Evolutionary conservation across 37 sponge, comb jelly and placozoan genomes (phyloP).

Genomic region (Bolinopsis microptera): DNA sequence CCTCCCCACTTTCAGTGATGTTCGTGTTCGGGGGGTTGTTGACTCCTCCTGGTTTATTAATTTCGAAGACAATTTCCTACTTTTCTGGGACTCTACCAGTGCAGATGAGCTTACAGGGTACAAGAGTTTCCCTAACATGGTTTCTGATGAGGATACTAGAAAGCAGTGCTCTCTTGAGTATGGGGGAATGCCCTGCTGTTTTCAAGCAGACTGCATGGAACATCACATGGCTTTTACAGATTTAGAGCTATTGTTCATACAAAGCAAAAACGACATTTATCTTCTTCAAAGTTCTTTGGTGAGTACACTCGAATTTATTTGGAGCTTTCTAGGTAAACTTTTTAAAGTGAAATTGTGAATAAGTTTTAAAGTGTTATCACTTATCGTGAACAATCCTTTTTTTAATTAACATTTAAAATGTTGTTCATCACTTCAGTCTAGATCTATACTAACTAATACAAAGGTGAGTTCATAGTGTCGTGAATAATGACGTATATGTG

Average conservation of each 20-base stretch:
- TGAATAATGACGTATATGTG: too few relatives aligned
- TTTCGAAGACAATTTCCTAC: conserved; percentile 24
- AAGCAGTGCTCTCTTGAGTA: background rate
- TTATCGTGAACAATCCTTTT: too few relatives aligned
- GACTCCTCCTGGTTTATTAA: conserved; percentile 79
- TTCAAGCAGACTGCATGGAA: background rate
- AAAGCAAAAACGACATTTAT: conserved; percentile 40
- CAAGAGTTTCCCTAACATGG: background rate
- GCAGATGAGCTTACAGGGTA: background rate
- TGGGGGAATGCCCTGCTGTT: background rate
- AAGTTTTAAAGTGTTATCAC: too few relatives aligned
- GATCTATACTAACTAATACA: too few relatives aligned
- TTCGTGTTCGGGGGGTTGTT: conserved; percentile 61
- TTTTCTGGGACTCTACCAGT: background rate
- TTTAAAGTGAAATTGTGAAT: too few relatives aligned
- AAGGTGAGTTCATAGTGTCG: too few relatives aligned
- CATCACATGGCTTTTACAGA: background rate
- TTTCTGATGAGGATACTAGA: background rate
- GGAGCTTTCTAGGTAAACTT: too few relatives aligned
- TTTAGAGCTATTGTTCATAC: background rate
- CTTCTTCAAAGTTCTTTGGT: background rate
- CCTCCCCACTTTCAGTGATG: background rate
- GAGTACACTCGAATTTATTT: too few relatives aligned
- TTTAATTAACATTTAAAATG: too few relatives aligned
- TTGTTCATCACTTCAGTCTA: too few relatives aligned